phyloP scores from a whole-genome alignment of 2,888 invertebrate genomes.

The Aspidiotus destructor region DNA sequence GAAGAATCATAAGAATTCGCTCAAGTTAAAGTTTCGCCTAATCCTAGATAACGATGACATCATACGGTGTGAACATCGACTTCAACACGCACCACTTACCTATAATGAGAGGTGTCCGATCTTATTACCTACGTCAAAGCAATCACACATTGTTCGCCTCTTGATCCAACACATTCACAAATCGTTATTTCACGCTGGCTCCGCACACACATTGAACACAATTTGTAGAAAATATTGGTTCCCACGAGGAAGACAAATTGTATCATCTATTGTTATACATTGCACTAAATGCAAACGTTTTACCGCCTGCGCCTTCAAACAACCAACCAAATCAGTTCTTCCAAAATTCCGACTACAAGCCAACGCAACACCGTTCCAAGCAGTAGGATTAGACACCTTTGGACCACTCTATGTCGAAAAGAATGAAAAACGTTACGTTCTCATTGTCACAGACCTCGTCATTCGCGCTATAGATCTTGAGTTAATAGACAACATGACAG shows the following conservation, averaged over 20 bases:
- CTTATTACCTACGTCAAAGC: background rate
- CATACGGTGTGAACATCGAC: background rate
- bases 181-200: conserved; percentile 1
- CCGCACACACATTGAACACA: background rate
- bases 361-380: background rate
- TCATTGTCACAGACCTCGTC: background rate
- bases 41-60: background rate
- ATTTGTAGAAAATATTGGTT: background rate
- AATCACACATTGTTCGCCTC: background rate
- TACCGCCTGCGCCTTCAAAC: background rate
- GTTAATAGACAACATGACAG: background rate
- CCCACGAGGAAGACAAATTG: conserved; percentile 1
- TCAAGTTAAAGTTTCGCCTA: background rate
- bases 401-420: background rate
- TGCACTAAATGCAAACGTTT: background rate
- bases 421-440: background rate
- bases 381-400: background rate
- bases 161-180: background rate
- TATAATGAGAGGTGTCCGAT: background rate
- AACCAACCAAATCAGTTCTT: background rate
- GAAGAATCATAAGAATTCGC: background rate
- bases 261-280: conserved; percentile 4
- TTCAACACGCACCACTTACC: background rate
- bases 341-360: background rate
- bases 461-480: background rate